Base-by-base conservation (phyloP, 2,113 vertebrate species). In the Phrynocephalus versicolor region DNA sequence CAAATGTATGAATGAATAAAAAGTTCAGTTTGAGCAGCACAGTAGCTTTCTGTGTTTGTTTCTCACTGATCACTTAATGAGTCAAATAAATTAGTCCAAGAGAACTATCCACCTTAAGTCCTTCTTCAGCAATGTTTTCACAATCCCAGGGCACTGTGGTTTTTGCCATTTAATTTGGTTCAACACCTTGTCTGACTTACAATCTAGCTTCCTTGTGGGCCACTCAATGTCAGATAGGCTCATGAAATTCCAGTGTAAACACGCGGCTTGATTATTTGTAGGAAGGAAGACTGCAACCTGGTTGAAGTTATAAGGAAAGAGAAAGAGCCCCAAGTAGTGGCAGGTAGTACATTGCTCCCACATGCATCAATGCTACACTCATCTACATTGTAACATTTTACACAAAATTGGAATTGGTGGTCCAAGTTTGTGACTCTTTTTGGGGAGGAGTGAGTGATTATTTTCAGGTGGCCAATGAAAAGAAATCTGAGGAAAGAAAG, bases 11-110 rank as follows among this genome's bases (percentile, higher is more conserved):
- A 93, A 91, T 95, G 94, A 95, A 95, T 95, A 30, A 30, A n/a
- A 94, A 94, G 27, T 37, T 19, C 2, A 16, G 93, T 93, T 94
- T 85, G 91, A 94, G 95, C 94, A 96, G 92, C 96, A 51, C 45
- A 51, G 45, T 88, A 92, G 88, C 6, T 25, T 1, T 0, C 18
- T 1, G 1, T 10, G 13, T 73, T 9, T 37, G 12, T 18, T 16
- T 16, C 15, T 83, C 35, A 6, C 37, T 39, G 3, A 74, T 84
- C 92, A 91, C 84, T 91, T 88, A 94, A 95, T 95, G 95, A 93
- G 88, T 94, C 92, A 96, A 88, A 92, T 93, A 94, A 89, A 84
- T 93, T 95, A 95, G 93, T 94, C 88, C 81, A 93, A 89, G 84
- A 18, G 33, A 71, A 87, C 91, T 91, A 91, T 90, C 91, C 91